Evolutionary conservation across 1,140 invertebrate species (phyloP).

Genomic region (Drosophila lowei): DNA sequence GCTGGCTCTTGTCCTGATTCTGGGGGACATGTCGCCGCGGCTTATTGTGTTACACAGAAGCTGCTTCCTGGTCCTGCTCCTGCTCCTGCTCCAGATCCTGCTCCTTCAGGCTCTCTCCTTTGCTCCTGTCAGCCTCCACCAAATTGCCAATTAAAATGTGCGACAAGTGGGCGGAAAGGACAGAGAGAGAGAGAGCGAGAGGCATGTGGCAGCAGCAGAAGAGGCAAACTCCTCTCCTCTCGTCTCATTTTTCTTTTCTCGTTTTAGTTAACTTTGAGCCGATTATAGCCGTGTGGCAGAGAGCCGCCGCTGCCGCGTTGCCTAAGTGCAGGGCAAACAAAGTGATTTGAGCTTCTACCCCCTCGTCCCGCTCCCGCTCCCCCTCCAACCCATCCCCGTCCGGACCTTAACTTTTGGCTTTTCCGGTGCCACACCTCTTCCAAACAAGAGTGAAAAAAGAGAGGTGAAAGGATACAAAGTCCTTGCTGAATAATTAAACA

Average conservation of each 20-base stretch:
- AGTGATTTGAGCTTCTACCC: conserved; percentile 50
- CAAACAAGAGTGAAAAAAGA: neutral
- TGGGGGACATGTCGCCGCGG: conserved; percentile 48
- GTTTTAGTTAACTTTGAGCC: conserved; percentile 74
- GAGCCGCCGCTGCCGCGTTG: conserved; percentile 13
- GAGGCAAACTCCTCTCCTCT: conserved; percentile 29
- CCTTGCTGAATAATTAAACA: conserved; percentile 66
- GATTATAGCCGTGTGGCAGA: conserved; percentile 61
- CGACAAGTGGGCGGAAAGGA: conserved; percentile 49
- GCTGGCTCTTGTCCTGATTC: neutral
- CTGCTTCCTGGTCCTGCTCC: conserved; percentile 34
- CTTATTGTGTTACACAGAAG: conserved; percentile 64
- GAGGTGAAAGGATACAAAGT: conserved; percentile 49
- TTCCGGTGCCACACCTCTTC: conserved; percentile 2
- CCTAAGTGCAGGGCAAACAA: conserved; percentile 71
- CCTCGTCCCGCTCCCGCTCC: neutral
- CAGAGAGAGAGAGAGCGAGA: neutral
- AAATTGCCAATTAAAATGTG: conserved; percentile 80
- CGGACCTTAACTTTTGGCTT: conserved; percentile 37
- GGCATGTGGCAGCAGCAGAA: conserved; percentile 16
- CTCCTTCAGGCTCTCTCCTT: conserved; percentile 5
- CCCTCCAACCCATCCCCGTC: neutral
- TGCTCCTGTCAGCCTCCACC: conserved; percentile 62
- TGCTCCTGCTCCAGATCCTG: conserved; percentile 8
- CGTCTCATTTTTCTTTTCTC: conserved; percentile 14